A percentile compares a stretch with the other conserved stretches of the same genome.
phyloP scores from a whole-genome alignment of 2,797 vertebrate genomes.

The Lerista edwardsae region DNA sequence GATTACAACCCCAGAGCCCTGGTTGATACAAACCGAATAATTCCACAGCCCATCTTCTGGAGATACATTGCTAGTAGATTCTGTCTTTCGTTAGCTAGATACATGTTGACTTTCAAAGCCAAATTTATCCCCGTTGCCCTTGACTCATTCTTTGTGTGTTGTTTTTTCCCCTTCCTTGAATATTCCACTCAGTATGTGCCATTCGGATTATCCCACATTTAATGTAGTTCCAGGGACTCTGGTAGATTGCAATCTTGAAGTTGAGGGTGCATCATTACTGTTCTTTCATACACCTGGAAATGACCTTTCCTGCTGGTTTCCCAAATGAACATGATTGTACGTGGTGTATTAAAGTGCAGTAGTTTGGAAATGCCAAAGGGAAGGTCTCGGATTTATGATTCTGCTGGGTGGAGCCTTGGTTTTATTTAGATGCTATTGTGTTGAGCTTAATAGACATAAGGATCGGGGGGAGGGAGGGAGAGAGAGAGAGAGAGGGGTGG shows the following conservation, averaged over 20 bases:
- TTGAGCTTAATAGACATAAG: fast-evolving
- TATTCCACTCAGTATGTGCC: constrained; percentile 29
- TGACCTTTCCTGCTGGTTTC: constrained; percentile 50
- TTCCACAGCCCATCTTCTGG: constrained; percentile 46
- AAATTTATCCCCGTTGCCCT: constrained; percentile 43
- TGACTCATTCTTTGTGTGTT: background rate
- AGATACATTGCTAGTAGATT: constrained; percentile 30
- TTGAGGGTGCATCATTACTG: constrained; percentile 36
- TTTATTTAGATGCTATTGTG: constrained; percentile 25
- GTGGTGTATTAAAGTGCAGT: constrained; percentile 48
- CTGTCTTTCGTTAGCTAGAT: constrained; percentile 3
- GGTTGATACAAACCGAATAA: constrained; percentile 62
- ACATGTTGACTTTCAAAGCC: constrained; percentile 2
- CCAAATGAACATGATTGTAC: constrained; percentile 56
- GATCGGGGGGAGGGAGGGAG: background rate
- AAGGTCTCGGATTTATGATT: constrained; percentile 34
- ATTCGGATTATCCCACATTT: constrained; percentile 43
- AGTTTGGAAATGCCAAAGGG: constrained; percentile 47
- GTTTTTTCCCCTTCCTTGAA: background rate
- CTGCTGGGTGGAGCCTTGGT: background rate
- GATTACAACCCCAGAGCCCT: too few relatives aligned
- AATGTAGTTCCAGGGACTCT: constrained; percentile 47
- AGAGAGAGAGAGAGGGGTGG: constrained; percentile 10
- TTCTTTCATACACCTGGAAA: constrained; percentile 51
- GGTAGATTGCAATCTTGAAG: constrained; percentile 44